phyloP scores from a whole-genome alignment of 1,140 invertebrate genomes.

The Musca domestica region DNA sequence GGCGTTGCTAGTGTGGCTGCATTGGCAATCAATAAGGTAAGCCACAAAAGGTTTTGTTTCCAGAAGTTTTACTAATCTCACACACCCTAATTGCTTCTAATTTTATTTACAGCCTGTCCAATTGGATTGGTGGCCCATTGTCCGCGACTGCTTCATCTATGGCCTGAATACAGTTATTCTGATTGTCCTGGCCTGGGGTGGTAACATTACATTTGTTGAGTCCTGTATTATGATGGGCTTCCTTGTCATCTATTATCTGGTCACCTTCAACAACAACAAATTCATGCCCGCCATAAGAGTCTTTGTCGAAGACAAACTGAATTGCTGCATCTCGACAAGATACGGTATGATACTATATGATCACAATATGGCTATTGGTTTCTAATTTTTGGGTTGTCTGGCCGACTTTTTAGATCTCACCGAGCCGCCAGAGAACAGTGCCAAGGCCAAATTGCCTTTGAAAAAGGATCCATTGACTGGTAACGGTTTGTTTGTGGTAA shows the following conservation, averaged over 20 bases:
- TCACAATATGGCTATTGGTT: not conserved
- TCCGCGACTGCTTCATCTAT: conserved; percentile 81
- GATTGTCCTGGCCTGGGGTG: conserved; percentile 77
- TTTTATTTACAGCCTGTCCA: conserved; percentile 67
- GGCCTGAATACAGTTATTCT: conserved; percentile 72
- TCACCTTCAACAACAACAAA: conserved; percentile 62
- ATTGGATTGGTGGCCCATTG: conserved; percentile 80
- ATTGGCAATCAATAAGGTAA: conserved; percentile 69
- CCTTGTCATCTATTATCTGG: conserved; percentile 66
- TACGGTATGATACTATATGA: conserved; percentile 35
- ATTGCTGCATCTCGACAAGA: conserved; percentile 49
- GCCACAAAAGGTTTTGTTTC: too few relatives aligned
- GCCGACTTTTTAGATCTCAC: conserved; percentile 36
- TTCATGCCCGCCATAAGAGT: conserved; percentile 51
- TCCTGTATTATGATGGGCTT: conserved; percentile 66
- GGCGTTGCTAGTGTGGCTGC: conserved; percentile 83
- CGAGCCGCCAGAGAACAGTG: conserved; percentile 50
- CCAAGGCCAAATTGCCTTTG: conserved; percentile 47
- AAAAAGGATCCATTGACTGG: conserved; percentile 49
- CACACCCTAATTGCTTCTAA: not conserved
- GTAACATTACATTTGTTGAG: conserved; percentile 76
- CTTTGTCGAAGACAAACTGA: conserved; percentile 51
- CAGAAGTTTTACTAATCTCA: not conserved
- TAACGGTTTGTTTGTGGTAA: conserved; percentile 48
- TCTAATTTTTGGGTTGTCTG: not conserved